Evolutionary conservation across 2,113 vertebrate genomes (phyloP), one percentile per base, ranked within the genome.

Genomic region (Trichechus manatus): DNA sequence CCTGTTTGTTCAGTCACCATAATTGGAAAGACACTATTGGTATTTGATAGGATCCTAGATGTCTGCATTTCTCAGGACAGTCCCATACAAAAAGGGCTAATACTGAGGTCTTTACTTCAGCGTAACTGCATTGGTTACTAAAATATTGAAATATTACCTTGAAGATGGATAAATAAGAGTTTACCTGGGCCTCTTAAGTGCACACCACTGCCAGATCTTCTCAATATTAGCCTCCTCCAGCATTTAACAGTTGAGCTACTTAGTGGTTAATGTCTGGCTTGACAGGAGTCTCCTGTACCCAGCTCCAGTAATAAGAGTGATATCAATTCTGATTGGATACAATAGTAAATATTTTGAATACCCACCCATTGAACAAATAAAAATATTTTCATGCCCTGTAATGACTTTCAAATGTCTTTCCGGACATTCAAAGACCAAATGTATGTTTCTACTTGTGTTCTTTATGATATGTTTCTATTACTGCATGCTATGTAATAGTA

Each of bases 191-290:
- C 36, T 78, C 13, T 17, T 75, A 84, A 29, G 1, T 6, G 6
- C 5, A 50, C 0, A 4, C 4, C 2, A 42, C 17, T 84, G n/a
- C 31, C 29, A 78, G 33, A 0, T 11, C 11, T 6, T 1, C 3
- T 1, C 14, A 61, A 61, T 61, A 22, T 23, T 61, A 3, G 8
- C 1, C 9, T 61, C 17, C 9, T 64, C 15, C 4, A 70, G 27
- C 5, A 36, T 23, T 19, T 81, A 70, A 31, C 9, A 68, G 36
- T 80, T 39, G 44, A 66, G 20, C 0, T 64, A 22, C 33, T 36
- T 44, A n/a, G 0, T 63, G 17, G 53, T 23, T 81, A 68, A 56
- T 63, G 47, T 42, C 29, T 47, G 42, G 0, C 4, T 33, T 81
- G 50, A 81, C 4, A 66, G 11, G 47, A 0, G 0, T 78, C 56